These are phyloP conservation scores for Champsocephalus gunnari DNA, from an alignment of 2,797 vertebrate genomes.

Conservation along the genomic window DNA sequence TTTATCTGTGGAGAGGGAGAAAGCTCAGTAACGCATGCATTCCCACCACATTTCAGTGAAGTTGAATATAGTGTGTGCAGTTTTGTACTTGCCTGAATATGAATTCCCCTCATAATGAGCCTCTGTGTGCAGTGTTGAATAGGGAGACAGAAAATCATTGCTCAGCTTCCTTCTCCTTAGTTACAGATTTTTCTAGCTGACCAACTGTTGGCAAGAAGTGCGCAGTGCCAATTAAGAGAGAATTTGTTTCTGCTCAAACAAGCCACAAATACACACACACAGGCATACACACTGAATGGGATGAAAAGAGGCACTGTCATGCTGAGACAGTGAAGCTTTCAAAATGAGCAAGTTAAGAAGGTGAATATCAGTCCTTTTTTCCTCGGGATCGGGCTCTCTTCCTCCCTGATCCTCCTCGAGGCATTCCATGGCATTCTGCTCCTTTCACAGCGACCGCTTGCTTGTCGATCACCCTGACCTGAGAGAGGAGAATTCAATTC, in stretches of 20 bases:
- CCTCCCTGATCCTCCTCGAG: slow-evolving; percentile 60
- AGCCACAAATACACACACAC: slow-evolving; percentile 37
- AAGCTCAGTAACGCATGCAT: not conserved
- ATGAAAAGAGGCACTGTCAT: slow-evolving; percentile 76
- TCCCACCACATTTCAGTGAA: slow-evolving; percentile 35
- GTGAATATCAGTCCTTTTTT: slow-evolving; percentile 52
- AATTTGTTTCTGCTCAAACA: slow-evolving; percentile 75
- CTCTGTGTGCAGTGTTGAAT: slow-evolving; percentile 70
- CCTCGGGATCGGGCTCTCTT: slow-evolving; percentile 31
- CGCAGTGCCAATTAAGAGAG: slow-evolving; percentile 77
- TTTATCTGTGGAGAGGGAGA: not conserved
- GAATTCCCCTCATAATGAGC: slow-evolving; percentile 74
- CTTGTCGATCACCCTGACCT: slow-evolving; percentile 72
- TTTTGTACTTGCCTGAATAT: slow-evolving; percentile 65
- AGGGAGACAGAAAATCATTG: slow-evolving; percentile 69
- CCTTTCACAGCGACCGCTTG: slow-evolving; percentile 53
- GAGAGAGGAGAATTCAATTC: slow-evolving; percentile 65
- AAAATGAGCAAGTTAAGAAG: slow-evolving; percentile 68
- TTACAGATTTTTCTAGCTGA: slow-evolving; percentile 80
- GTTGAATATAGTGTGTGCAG: slow-evolving; percentile 26
- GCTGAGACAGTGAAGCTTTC: slow-evolving; percentile 59
- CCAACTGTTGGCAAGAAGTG: slow-evolving; percentile 80
- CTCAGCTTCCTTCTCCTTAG: slow-evolving; percentile 73
- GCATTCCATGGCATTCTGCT: slow-evolving; percentile 70
- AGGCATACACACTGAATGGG: slow-evolving; percentile 54